Base-by-base conservation (phyloP, 2,888 invertebrate genomes). In the Itoplectis maculator region DNA sequence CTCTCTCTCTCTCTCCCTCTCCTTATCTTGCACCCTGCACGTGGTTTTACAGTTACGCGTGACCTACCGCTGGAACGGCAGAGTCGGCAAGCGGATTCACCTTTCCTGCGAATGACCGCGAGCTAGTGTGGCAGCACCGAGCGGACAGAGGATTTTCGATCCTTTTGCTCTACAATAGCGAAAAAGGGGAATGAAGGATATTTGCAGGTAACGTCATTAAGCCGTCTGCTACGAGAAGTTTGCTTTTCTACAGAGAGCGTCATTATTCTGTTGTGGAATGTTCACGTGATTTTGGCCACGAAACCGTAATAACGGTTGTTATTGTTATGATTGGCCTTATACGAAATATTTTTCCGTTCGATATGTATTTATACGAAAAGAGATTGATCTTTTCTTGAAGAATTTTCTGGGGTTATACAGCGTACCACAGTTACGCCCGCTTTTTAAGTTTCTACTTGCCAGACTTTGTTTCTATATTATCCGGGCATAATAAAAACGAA, bases 181-280 rank as follows among this genome's bases (percentile, higher is more conserved):
- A 11, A 4, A 40, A 8, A 11, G 2, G 18, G 15, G 18, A 20
- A 13, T 18, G 23, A 42, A 2, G 18, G 40, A 7, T 59, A 59
- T 7, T 8, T 23, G 20, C 63, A 63, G 63, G 63, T 63, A 63
- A 37, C 2, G 40, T 40, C 61, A 11, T 61, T 40, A 61, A 63
- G 2, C 63, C 18, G 18, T 42, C 42, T 42, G 40, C 15, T 56
- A 29, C 7, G 13, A 56, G 29, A 23, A 45, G 13, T 29, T 13
- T 54, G 5, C 20, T 49, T 54, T 20, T 4, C 11, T 6, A 8
- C 20, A 54, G 23, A 54, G 20, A 54, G 20, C 20, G 3, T 23
- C 5, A 20, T 18, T 54, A 9, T 54, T 54, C 0, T 0, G 18
- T n/a, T 7, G 11, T 54, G n/a, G 6, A 23, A 20, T 7, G 9